Percentiles rank a stretch among this genome's conserved stretches.
Conservation (phyloP, 1,140 invertebrate genomes). For the Drosophila ironensis region DNA sequence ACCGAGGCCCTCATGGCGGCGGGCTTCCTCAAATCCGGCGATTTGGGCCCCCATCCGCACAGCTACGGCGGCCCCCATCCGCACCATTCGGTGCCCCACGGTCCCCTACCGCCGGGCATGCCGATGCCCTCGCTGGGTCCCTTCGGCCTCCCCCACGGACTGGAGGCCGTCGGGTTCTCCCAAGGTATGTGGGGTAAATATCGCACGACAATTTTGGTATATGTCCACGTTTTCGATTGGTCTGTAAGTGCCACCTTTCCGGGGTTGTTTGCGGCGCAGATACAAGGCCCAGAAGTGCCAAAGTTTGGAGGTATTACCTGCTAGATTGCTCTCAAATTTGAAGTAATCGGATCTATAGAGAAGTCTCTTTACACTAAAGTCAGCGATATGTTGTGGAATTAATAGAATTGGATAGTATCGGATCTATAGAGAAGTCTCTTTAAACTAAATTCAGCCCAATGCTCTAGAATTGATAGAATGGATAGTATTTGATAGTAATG, state of each 20-base stretch:
- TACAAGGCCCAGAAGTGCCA: no score
- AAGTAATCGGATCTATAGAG: no score
- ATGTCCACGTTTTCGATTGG: background rate
- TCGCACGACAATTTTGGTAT: constrained; percentile 80
- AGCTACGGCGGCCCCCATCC: constrained; percentile 81
- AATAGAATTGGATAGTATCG: no score
- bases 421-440: no score
- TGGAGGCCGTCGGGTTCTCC: constrained; percentile 83
- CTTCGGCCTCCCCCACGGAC: constrained; percentile 82
- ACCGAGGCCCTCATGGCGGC: constrained; percentile 82
- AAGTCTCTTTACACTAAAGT: no score
- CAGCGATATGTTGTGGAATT: no score
- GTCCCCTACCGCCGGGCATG: constrained; percentile 81
- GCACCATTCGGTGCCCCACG: constrained; percentile 80
- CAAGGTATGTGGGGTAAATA: constrained; percentile 84
- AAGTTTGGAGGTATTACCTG: no score
- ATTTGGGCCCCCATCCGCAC: constrained; percentile 80
- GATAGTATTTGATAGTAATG: no score
- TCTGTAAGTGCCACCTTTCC: background rate
- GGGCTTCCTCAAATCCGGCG: constrained; percentile 80
- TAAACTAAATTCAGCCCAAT: no score
- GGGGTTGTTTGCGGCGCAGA: no score
- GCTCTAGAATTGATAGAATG: no score
- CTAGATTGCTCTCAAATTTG: no score
- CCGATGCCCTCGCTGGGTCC: constrained; percentile 81